Evolutionary conservation across 2,888 invertebrate genomes (phyloP), one percentile per base, ranked within the genome.

Genomic region (Micropterix aruncella): DNA sequence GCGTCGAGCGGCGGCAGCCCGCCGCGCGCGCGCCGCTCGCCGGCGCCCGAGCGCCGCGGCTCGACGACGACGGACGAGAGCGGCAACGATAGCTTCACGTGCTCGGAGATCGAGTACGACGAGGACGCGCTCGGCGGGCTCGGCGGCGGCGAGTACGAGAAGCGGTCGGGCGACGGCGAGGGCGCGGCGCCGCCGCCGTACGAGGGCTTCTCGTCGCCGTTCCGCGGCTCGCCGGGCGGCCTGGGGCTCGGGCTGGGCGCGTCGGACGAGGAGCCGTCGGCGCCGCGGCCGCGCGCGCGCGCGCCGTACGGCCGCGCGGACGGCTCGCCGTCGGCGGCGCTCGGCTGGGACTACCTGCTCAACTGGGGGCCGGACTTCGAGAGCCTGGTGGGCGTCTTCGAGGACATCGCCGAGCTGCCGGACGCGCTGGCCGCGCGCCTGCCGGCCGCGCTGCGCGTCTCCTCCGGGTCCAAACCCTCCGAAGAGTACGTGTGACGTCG

Each of bases 281-380:
- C 83, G 3, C 82, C 82, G n/a, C 84, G 83, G 52, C n/a, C n/a
- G n/a, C 78, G 84, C 58, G 83, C 85, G 41, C 83, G 87, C 16
- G 77, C 77, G 9, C 66, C 87, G 45, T 91, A 90, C 57, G 74
- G 89, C 51, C 85, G 87, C 49, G 77, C 81, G 1, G 84, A 82
- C 57, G 86, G 83, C 42, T 85, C 87, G 1, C 83, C 88, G 1
- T 80, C 84, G 1, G 82, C 84, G 2, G 83, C 88, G 3, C 73
- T 94, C 40, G 89, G 92, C 44, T 94, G 93, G 91, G 93, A 95
- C 59, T 92, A 93, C 60, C 68, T 94, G 51, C 75, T 95, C 46
- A 94, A 94, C 64, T 95, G 94, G 93, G 93, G 94, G 5, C 91
- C 93, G 16, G 94, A 92, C 66, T 95, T 93, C 63, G 91, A 94